Conservation (phyloP, 2,888 invertebrate genomes). For the Cryptus armator region DNA sequence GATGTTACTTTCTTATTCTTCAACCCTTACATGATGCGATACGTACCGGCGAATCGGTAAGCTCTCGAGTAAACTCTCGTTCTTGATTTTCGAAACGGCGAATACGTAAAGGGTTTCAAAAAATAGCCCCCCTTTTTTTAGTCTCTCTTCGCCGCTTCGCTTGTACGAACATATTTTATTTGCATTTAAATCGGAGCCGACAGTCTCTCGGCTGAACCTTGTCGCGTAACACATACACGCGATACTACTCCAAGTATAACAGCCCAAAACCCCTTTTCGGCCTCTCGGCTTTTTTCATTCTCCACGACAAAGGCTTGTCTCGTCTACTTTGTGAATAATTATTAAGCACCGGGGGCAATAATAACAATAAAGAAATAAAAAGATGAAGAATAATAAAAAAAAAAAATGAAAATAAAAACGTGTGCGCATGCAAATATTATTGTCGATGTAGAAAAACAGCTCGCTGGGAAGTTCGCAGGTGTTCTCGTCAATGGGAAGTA, state of each 20-base stretch:
- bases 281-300: constrained; percentile 12
- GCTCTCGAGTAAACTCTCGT: constrained; percentile 19
- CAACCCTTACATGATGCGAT: constrained; percentile 34
- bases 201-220: constrained; percentile 11
- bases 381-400: not conserved
- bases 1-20: constrained; percentile 37
- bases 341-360: not conserved
- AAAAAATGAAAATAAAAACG: constrained; percentile 10
- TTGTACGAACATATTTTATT: constrained; percentile 60
- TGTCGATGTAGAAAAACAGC: constrained; percentile 30
- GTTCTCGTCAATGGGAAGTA: constrained; percentile 10
- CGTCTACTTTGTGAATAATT: constrained; percentile 33
- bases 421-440: constrained; percentile 43
- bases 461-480: constrained; percentile 36
- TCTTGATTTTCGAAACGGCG: constrained; percentile 41
- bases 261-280: not conserved
- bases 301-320: not conserved
- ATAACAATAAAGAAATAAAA: not conserved
- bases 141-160: not conserved
- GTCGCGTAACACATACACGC: constrained; percentile 39
- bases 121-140: constrained; percentile 2
- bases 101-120: constrained; percentile 10
- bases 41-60: constrained; percentile 23
- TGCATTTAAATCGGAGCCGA: constrained; percentile 58
- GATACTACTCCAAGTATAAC: constrained; percentile 25